Conservation (phyloP, 2,113 vertebrate genomes). For the Falco punctatus region DNA sequence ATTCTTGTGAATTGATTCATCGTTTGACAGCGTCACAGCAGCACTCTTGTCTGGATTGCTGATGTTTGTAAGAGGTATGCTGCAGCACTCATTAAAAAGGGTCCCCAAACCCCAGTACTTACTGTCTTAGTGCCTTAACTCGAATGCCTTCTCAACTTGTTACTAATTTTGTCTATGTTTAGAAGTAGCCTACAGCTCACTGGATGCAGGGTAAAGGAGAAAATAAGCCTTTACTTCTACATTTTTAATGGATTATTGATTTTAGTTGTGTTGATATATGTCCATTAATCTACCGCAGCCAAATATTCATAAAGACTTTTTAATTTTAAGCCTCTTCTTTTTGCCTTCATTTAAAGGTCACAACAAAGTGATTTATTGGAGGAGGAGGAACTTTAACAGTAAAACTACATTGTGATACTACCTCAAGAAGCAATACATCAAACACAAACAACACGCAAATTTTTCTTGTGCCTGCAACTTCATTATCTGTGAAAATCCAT, state of each 20-base stretch:
- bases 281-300: constrained; percentile 4
- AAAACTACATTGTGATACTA: neutral
- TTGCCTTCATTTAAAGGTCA: constrained; percentile 17
- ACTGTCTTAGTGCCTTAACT: neutral
- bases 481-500: constrained; percentile 24
- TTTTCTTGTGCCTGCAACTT: constrained; percentile 1
- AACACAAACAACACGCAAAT: neutral
- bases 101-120: neutral
- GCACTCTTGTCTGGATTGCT: neutral
- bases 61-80: neutral
- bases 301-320: neutral
- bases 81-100: neutral
- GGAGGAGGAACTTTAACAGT: neutral
- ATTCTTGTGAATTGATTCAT: neutral
- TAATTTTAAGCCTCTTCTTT: neutral
- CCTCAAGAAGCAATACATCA: constrained; percentile 20
- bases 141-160: neutral
- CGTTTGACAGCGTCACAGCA: neutral
- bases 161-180: neutral
- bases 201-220: neutral
- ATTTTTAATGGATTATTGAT: neutral
- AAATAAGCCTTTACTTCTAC: neutral
- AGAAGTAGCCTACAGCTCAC: neutral
- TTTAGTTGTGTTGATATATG: neutral
- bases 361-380: neutral